Evolutionary conservation across 1,140 invertebrate genomes (phyloP), one percentile per base, ranked within the genome.

Genomic region (Bombus pyrosoma): DNA sequence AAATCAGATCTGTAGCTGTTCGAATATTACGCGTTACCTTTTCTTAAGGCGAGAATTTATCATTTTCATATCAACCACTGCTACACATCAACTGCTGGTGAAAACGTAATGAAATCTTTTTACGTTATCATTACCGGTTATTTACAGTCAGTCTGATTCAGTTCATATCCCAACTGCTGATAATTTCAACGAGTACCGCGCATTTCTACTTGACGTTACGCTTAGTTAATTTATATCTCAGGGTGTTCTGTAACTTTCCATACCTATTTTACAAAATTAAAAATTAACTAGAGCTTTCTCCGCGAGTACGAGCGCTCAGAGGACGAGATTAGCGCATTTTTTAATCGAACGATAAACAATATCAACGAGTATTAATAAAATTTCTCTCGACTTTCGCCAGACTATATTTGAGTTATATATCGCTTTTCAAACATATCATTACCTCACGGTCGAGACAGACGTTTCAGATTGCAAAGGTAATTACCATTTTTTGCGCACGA

Each of bases 341-440:
- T 85, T 80, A 85, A 85, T 53, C 37, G 22, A 22, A 32, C 47
- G 28, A 85, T 5, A 18, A 32, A 32, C 41, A 57, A 34, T 79
- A 72, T 73, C 39, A 25, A 18, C 15, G 9, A 22, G 18, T 68
- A 53, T 73, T 73, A 81, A 73, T 85, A 41, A 85, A 80, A 81
- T 85, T 73, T 73, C 83, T 73, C 69, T n/a, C 5, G 5, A 53
- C 83, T 85, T 81, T 85, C 83, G 41, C 83, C 32, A 18, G 15
- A 25, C 15, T 18, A 62, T 28, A 41, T 47, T 59, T n/a, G 47
- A 62, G 22, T 32, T 57, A 32, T n/a, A 41, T 22, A 18, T 41
- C 10, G n/a, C 8, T 41, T 69, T 62, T 72, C n/a, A 37, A 53
- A 28, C 47, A 28, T 37, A 28, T 59, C 47, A 59, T 78, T 84